Conservation (phyloP, 1,140 invertebrate genomes). For the Apis florea region DNA sequence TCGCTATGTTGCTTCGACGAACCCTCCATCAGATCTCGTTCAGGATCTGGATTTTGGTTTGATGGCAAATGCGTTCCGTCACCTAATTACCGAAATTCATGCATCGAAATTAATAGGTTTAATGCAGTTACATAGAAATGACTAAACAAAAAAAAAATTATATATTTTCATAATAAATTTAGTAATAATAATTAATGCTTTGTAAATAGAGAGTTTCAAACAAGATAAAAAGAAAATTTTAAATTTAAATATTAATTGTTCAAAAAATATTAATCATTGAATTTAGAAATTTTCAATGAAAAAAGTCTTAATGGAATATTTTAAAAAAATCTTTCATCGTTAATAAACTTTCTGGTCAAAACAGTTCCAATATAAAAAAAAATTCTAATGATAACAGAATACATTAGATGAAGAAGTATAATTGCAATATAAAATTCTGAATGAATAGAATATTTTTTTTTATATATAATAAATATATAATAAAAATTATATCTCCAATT, state of each 20-base stretch:
- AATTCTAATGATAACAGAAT: no score
- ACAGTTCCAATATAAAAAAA: no score
- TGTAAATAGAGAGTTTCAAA: no score
- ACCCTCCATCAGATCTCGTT: constrained; percentile 78
- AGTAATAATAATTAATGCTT: no score
- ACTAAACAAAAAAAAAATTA: no score
- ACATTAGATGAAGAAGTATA: no score
- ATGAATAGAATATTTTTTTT: background rate
- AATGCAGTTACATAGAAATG: background rate
- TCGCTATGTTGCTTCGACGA: constrained; percentile 75
- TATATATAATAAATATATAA: background rate
- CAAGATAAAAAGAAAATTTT: background rate
- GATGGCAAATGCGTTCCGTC: constrained; percentile 76
- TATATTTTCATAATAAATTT: no score
- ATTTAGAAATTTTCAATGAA: no score
- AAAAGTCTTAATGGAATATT: background rate
- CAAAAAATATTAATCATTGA: no score
- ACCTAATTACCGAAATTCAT: constrained; percentile 58
- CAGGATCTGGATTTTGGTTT: constrained; percentile 75
- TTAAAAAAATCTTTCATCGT: no score
- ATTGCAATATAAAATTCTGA: background rate
- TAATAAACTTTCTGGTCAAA: no score
- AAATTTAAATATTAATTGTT: background rate
- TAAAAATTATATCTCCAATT: background rate
- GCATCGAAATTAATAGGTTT: background rate